Evolutionary conservation across 2,888 invertebrate genomes (phyloP).

Genomic region (Caenorhabditis wallacei): DNA sequence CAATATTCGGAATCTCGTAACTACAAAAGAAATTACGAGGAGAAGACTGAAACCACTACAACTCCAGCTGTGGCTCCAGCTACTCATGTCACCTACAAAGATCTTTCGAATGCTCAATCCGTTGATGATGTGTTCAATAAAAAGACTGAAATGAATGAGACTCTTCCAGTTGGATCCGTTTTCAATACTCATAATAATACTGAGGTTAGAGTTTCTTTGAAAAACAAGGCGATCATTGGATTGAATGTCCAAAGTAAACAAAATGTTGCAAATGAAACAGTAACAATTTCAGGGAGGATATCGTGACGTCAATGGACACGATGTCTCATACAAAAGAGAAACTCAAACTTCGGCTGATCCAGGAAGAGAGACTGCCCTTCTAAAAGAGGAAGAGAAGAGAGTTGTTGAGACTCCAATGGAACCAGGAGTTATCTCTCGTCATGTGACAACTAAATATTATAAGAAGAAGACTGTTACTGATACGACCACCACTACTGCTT

Average conservation of each 20-base stretch:
- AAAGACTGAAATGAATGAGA: slow-evolving; percentile 75
- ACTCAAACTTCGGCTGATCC: slow-evolving; percentile 80
- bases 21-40: slow-evolving; percentile 72
- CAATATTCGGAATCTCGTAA: slow-evolving; percentile 70
- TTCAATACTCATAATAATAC: slow-evolving; percentile 79
- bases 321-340: slow-evolving; percentile 80
- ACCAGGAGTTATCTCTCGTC: slow-evolving; percentile 81
- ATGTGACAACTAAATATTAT: slow-evolving; percentile 82
- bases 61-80: slow-evolving; percentile 60
- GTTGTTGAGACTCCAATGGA: slow-evolving; percentile 79
- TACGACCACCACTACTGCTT: slow-evolving; percentile 75
- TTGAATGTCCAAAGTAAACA: no score
- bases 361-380: slow-evolving; percentile 75
- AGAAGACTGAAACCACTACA: slow-evolving; percentile 74
- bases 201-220: slow-evolving; percentile 64
- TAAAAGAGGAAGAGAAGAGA: slow-evolving; percentile 80
- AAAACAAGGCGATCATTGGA: no score
- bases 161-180: slow-evolving; percentile 74
- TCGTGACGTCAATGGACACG: slow-evolving; percentile 78
- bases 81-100: slow-evolving; percentile 63
- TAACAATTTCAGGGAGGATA: slow-evolving; percentile 76
- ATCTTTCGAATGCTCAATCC: slow-evolving; percentile 65
- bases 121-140: slow-evolving; percentile 72
- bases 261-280: no score
- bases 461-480: slow-evolving; percentile 83